Evolutionary conservation across 2,797 vertebrate species (phyloP), one percentile per base, ranked within the genome.

Genomic region (Centropyge bicolor): DNA sequence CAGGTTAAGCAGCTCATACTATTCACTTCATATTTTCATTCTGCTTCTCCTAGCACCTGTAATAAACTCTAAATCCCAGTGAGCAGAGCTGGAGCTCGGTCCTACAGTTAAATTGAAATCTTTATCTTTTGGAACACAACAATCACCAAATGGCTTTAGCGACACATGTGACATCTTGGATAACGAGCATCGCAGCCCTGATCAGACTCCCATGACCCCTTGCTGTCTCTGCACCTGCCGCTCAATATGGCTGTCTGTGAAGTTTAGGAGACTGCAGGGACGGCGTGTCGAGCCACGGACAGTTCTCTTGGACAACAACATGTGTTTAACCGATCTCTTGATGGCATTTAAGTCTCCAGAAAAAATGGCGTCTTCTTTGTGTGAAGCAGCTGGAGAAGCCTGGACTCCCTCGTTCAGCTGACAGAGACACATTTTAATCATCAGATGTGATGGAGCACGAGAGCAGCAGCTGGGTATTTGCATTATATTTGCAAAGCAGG

Each of bases 171-270:
- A 51, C 17, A 52, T 79, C 40, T 55, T 61, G 65, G 76, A 75
- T 38, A 65, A 64, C n/a, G 36, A 78, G 46, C 71, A 55, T 17
- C 48, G 16, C 65, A 38, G 76, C 79, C 40, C 70, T 27, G 35
- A 52, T 46, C 76, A 54, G 68, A 81, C 67, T 27, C 62, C 62
- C 40, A 3, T n/a, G 64, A 80, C 87, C 92, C 83, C 92, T 89
- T 6, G 35, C 89, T 70, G 89, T 60, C 77, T 65, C 67, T 67
- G 76, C 92, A 93, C 81, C 92, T 93, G 93, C 63, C 19, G 60
- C 81, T 83, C 86, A 91, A 87, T 84, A 80, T 89, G 90, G 35
- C 82, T 6, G 77, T 86, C 84, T 85, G 83, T 65, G 66, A 52
- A 27, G 52, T 85, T 79, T 6, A 68, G 27, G 1, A 6, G 17